phyloP scores from a whole-genome alignment of 2,888 invertebrate genomes.

The Morpho helenor region DNA sequence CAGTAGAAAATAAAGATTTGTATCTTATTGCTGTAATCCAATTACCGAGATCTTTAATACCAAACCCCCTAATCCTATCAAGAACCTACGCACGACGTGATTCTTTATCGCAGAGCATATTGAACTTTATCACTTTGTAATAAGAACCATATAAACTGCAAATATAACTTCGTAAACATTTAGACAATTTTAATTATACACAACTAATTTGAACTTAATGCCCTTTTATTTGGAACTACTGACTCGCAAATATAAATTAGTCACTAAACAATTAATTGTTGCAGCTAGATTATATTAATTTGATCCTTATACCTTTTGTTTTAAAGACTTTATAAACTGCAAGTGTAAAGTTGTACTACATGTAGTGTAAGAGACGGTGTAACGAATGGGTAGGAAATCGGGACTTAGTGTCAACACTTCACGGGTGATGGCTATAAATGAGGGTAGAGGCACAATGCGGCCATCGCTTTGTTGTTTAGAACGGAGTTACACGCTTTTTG shows the following conservation, averaged over 20 bases:
- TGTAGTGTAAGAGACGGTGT: slow-evolving; percentile 56
- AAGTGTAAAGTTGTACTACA: slow-evolving; percentile 31
- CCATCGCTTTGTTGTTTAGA: slow-evolving; percentile 26
- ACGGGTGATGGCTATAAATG: slow-evolving; percentile 47
- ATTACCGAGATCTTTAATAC: slow-evolving; percentile 24
- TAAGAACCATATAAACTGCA: slow-evolving; percentile 7
- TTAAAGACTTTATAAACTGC: slow-evolving; percentile 20
- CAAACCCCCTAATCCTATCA: slow-evolving; percentile 22
- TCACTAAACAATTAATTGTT: background rate
- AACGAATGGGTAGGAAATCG: slow-evolving; percentile 65
- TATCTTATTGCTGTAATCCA: slow-evolving; percentile 26
- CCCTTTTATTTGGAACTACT: slow-evolving; percentile 1
- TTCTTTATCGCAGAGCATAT: slow-evolving; percentile 33
- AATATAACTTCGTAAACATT: slow-evolving; percentile 1
- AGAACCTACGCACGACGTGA: slow-evolving; percentile 10
- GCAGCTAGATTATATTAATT: slow-evolving; percentile 25
- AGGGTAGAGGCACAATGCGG: slow-evolving; percentile 25
- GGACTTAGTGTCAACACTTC: slow-evolving; percentile 76
- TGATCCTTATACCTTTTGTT: slow-evolving; percentile 31
- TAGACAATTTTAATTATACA: slow-evolving; percentile 10
- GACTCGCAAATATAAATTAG: slow-evolving; percentile 16
- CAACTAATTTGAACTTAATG: slow-evolving; percentile 9
- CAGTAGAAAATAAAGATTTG: slow-evolving; percentile 21
- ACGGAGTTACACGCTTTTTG: slow-evolving; percentile 47
- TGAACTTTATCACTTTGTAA: slow-evolving; percentile 15